Conservation (phyloP, 2,888 invertebrate genomes). For the Stratiomys singularior region DNA sequence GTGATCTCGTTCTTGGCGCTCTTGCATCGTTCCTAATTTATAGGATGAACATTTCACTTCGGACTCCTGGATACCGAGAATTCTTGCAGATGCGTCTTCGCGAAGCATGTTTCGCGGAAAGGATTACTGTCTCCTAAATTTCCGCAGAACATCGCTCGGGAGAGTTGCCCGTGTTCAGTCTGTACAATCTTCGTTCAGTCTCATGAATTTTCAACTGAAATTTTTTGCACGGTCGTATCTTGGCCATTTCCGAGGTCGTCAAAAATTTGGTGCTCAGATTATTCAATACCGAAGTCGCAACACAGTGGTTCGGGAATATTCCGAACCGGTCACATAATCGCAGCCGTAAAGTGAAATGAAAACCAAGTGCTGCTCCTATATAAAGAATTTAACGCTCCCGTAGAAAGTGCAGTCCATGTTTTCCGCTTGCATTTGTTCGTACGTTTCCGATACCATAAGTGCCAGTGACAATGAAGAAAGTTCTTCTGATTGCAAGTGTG, state of each 20-base stretch:
- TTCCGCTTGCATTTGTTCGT: neutral
- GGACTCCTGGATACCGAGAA: too few relatives aligned
- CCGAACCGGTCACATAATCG: neutral
- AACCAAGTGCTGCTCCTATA: neutral
- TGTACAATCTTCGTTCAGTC: neutral
- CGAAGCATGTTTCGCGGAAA: neutral
- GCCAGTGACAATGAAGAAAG: neutral
- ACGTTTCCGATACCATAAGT: neutral
- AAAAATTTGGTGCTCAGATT: neutral
- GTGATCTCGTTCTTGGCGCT: too few relatives aligned
- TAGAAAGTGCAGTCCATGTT: conserved; percentile 9
- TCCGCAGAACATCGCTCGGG: too few relatives aligned
- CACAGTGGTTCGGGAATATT: neutral
- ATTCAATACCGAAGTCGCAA: neutral
- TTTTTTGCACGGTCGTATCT: neutral
- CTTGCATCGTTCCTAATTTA: too few relatives aligned
- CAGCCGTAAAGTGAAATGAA: neutral
- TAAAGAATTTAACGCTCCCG: neutral
- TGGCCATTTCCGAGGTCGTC: neutral
- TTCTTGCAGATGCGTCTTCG: neutral
- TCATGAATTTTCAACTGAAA: neutral
- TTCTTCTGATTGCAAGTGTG: neutral
- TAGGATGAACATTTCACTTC: too few relatives aligned
- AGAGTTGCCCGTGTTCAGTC: neutral
- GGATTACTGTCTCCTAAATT: conserved; percentile 3